Conservation (phyloP, 2,888 invertebrate genomes). For the Sinotaia quadrata region DNA sequence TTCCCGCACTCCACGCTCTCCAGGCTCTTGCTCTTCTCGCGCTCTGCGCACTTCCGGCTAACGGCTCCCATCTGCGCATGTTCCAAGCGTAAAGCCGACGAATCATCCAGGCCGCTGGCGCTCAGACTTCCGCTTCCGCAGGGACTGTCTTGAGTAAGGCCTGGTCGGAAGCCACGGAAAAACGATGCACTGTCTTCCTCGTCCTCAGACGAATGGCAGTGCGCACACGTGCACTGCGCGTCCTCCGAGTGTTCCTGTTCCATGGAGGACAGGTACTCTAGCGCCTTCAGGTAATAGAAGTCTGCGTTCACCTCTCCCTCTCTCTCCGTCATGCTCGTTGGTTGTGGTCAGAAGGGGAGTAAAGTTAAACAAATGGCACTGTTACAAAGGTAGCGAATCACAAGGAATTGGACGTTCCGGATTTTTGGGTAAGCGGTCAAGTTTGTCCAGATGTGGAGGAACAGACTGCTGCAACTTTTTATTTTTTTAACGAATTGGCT, state of each 20-base stretch:
- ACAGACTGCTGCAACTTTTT: no score
- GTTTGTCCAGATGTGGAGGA: no score
- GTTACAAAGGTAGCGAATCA: no score
- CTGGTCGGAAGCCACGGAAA: conserved; percentile 3
- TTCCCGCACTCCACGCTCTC: conserved; percentile 3
- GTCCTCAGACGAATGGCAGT: not conserved
- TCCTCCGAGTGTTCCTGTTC: not conserved
- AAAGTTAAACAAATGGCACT: no score
- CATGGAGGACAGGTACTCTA: conserved; percentile 9
- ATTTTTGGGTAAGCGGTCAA: no score
- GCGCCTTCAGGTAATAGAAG: conserved; percentile 19
- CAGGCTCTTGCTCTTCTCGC: not conserved
- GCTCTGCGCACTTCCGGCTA: not conserved
- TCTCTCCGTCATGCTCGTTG: not conserved
- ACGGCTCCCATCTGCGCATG: not conserved
- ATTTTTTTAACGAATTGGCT: no score
- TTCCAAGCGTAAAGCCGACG: not conserved
- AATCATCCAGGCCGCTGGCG: conserved; percentile 3
- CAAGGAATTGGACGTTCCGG: no score
- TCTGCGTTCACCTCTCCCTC: not conserved
- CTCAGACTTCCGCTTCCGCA: not conserved
- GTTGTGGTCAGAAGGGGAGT: not conserved
- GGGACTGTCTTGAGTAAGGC: conserved; percentile 4
- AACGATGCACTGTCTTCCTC: conserved; percentile 5
- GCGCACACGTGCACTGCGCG: not conserved